Evolutionary conservation across 2,113 vertebrate species (phyloP).

Genomic region (Mormoops blainvillei): DNA sequence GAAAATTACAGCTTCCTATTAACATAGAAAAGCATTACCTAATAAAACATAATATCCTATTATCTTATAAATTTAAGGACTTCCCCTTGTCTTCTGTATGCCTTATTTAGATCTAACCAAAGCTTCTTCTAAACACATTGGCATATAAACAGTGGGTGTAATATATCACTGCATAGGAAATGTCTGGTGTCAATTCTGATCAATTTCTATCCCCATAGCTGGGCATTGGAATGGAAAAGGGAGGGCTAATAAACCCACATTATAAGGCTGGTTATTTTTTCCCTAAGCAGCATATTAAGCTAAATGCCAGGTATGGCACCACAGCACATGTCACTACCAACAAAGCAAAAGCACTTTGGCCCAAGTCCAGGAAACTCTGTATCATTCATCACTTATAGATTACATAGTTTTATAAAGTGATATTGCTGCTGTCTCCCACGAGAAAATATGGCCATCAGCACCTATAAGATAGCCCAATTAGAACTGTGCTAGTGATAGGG

Average conservation of each 20-base stretch:
- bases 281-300: constrained; percentile 35
- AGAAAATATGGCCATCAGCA: constrained; percentile 15
- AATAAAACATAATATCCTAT: neutral
- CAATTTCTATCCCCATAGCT: constrained; percentile 16
- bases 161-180: neutral
- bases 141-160: neutral
- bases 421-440: neutral
- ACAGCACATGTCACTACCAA: constrained; percentile 17
- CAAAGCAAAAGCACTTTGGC: constrained; percentile 5
- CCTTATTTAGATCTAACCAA: neutral
- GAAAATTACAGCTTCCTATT: neutral
- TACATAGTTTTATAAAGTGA: constrained; percentile 10
- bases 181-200: constrained; percentile 8
- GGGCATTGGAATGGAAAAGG: neutral
- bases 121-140: constrained; percentile 19
- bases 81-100: neutral
- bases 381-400: constrained; percentile 23
- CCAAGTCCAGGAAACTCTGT: neutral
- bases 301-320: constrained; percentile 17
- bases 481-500: neutral
- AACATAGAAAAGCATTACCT: neutral
- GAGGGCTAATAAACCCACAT: neutral
- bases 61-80: neutral
- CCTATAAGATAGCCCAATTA: neutral
- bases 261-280: constrained; percentile 14